A percentile compares a stretch with the other conserved stretches of the same genome.
phyloP scores from a whole-genome alignment of 30 jellyfish, hydroid and myxozoan species.

The Hydractinia symbiolongicarpus region DNA sequence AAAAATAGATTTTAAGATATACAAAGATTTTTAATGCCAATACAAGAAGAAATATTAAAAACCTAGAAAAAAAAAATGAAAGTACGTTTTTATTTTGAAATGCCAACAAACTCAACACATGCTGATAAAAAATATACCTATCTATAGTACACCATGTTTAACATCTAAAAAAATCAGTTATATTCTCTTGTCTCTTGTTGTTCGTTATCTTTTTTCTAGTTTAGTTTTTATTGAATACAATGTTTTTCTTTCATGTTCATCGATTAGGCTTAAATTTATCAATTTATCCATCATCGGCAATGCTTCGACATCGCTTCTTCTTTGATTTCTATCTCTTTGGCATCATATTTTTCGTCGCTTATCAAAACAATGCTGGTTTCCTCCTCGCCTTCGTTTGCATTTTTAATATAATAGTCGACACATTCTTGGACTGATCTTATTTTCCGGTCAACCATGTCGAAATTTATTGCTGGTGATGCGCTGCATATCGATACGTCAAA shows the following conservation, averaged over 20 bases:
- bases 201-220: neutral
- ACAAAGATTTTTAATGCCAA: no score
- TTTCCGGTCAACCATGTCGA: constrained; percentile 3
- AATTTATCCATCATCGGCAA: neutral
- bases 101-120: neutral
- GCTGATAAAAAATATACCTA: neutral
- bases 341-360: neutral
- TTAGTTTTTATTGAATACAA: neutral
- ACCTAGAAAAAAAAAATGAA: no score
- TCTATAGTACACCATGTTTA: neutral
- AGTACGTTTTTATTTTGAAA: no score
- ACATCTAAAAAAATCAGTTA: neutral
- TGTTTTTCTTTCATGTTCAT: constrained; percentile 6
- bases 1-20: no score
- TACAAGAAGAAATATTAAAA: no score
- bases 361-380: neutral
- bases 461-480: constrained; percentile 20
- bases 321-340: neutral
- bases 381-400: constrained; percentile 1
- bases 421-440: constrained; percentile 17
- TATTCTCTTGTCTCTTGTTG: constrained; percentile 4
- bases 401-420: constrained; percentile 1
- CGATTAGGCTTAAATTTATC: neutral
- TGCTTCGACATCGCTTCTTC: neutral
- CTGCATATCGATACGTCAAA: constrained; percentile 15